Evolutionary conservation across 2,888 invertebrate genomes (phyloP), one percentile per base, ranked within the genome.

Genomic region (Caprella mutica): DNA sequence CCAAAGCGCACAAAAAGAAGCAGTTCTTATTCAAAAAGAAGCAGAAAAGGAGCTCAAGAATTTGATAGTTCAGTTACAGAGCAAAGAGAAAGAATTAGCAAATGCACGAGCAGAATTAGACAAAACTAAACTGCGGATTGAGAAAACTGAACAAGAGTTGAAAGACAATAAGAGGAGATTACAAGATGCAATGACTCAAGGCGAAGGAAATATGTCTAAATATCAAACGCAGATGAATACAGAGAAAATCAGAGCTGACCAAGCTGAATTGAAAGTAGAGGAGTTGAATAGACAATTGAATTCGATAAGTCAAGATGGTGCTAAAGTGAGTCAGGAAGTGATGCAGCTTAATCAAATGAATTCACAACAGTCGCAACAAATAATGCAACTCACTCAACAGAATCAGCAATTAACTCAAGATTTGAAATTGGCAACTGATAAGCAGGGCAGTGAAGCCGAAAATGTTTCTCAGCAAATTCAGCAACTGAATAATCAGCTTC

Each of bases 131-230:
- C 44, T 61, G 42, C 54, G 59, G 40, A 60, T 60, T 14, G 70
- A 70, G 67, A 79, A 80, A 26, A 82, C 81, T 0, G 76, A 78
- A 5, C 72, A 77, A 60, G 78, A 76, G 39, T 80, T 81, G 66
- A 75, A 74, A 1, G 86, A 87, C 70, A 74, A 85, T 61, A 86
- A 86, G 39, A 58, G 59, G 39, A 87, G 88, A 69, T 86, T 85
- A 85, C 78, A 85, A 44, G 84, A 85, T 67, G 81, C 83, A 9
- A 82, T 85, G 30, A 86, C 87, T 68, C 80, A 81, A 52, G 86
- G 86, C 23, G 58, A 64, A 44, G 61, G 60, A 6, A 67, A 68
- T 40, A 48, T 56, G 6, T 51, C 59, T 21, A 67, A 68, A 33
- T 51, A 66, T 71, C 86, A 85, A 66, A 78, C 80, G 33, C 58